phyloP scores from a whole-genome alignment of 92 coral and sea anemone genomes.

The Muricea muricata region DNA sequence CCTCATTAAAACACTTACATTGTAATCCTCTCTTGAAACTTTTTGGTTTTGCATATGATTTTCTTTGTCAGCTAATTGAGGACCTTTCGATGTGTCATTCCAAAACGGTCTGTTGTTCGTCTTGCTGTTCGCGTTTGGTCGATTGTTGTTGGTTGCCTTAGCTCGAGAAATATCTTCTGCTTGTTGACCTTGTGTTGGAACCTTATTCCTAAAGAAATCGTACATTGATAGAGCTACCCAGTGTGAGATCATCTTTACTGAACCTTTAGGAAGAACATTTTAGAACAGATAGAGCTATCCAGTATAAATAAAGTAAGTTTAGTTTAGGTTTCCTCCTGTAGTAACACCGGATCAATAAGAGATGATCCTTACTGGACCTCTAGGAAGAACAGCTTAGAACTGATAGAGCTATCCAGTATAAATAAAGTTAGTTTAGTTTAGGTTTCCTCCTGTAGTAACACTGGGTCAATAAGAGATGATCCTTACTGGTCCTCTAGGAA shows the following conservation, averaged over 20 bases:
- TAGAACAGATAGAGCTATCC: too few relatives aligned
- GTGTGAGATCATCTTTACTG: too few relatives aligned
- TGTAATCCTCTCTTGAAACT: conserved; percentile 15
- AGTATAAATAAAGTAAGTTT: not conserved
- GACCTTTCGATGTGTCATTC: not conserved
- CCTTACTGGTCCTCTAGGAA: too few relatives aligned
- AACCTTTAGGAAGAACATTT: too few relatives aligned
- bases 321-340: too few relatives aligned
- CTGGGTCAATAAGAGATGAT: too few relatives aligned
- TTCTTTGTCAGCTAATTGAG: not conserved
- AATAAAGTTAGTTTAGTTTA: too few relatives aligned
- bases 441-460: too few relatives aligned
- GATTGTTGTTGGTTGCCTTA: conserved; percentile 53
- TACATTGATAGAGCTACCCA: not conserved
- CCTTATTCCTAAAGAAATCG: conserved; percentile 72
- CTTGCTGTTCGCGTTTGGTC: conserved; percentile 60
- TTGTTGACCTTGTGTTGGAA: conserved; percentile 69
- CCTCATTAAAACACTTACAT: conserved; percentile 2
- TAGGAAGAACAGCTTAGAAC: too few relatives aligned
- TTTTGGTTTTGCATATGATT: not conserved
- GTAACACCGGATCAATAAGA: too few relatives aligned
- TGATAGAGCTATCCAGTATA: too few relatives aligned
- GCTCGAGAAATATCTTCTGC: conserved; percentile 40
- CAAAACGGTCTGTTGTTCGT: conserved; percentile 24
- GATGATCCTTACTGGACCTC: too few relatives aligned